Base-by-base conservation (phyloP, 2,113 vertebrate species). In the Podarcis cretensis region DNA sequence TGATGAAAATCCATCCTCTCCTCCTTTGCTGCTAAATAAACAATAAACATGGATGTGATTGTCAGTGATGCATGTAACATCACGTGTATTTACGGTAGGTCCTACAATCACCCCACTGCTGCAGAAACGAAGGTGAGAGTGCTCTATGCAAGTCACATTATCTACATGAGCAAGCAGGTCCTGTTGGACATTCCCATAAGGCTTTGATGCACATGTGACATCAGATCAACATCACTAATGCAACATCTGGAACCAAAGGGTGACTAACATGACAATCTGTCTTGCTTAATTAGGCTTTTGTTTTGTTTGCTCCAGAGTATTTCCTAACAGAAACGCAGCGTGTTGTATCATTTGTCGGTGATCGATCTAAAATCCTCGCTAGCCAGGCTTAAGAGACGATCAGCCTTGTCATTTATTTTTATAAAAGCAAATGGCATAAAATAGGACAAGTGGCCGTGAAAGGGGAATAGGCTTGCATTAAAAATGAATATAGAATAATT, bases 211-310 rank as follows among this genome's bases (percentile, higher is more conserved):
- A 0, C 2, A 48, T n/a, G 0, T 1, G 1, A 4, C 18, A 0
- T 7, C 0, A 2, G 80, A 88, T 82, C 73, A 87, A 54, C n/a
- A 86, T 20, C 4, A 10, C 21, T 2, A 2, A 40, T 1, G 86
- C 5, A 89, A 43, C 85, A 81, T 83, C 77, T 83, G 13, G 0
- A 90, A 76, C 89, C 87, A 1, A 1, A 81, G 30, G 83, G 65
- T 90, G 92, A 91, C 1, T 43, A 90, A 83, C 32, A 63, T 82
- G 91, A 85, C 84, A 4, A 48, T 1, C 73, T 90, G 89, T 87
- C 89, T 75, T 87, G n/a, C 57, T 86, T 93, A 91, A 94, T 94
- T 85, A 95, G 43, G 68, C 81, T 87, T 40, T 1, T 63, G 14
- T 59, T 30, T 23, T 40, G 90, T 86, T 87, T 54, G 92, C 84